Base-by-base conservation (phyloP, 2,113 vertebrate genomes). In the Ptychochromis oligacanthus region DNA sequence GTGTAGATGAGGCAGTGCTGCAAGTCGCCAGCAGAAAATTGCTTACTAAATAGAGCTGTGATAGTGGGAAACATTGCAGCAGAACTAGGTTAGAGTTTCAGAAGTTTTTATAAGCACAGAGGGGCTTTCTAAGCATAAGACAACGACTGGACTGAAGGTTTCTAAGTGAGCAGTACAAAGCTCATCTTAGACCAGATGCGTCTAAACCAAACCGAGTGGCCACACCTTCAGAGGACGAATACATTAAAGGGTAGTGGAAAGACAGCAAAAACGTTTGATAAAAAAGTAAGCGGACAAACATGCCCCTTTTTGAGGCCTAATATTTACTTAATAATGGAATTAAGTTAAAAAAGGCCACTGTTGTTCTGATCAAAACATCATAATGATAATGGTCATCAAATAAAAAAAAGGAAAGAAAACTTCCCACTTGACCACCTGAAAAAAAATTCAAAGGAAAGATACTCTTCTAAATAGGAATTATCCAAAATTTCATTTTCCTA, bases 401-500 rank as follows among this genome's bases (percentile, higher is more conserved):
- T 28, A 13, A 15, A 0, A 15, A 67, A 67, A 26, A 46, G 2
- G 24, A 67, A 67, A 17, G 24, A 6, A 49, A 28, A 4, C 65
- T 70, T 9, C 24, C 24, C 65, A 49, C 10, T 43, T 49, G 2
- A 52, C 24, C 7, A 10, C 49, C 24, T 20, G n/a, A 24, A 52
- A 28, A 0, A 52, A 52, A 70, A 13, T 6, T 24, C 1, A 31
- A 4, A 4, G 28, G 28, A 31, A 31, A 4, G 28, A 31, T 31
- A 31, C 28, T 3, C 28, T 2, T 31, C 28, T 31, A 3, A 31
- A 4, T 46, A 14, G 13, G 4, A 46, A 46, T 15, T 46, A 6
- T 46, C 13, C 43, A 49, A 49, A 70, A 70, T 49, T 70, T 70
- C 0, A 0, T 1, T 0, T 28, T 70, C 28, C 15, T 7, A 13